Evolutionary conservation across 2,888 invertebrate species (phyloP).

Genomic region (Andrena flavipes): DNA sequence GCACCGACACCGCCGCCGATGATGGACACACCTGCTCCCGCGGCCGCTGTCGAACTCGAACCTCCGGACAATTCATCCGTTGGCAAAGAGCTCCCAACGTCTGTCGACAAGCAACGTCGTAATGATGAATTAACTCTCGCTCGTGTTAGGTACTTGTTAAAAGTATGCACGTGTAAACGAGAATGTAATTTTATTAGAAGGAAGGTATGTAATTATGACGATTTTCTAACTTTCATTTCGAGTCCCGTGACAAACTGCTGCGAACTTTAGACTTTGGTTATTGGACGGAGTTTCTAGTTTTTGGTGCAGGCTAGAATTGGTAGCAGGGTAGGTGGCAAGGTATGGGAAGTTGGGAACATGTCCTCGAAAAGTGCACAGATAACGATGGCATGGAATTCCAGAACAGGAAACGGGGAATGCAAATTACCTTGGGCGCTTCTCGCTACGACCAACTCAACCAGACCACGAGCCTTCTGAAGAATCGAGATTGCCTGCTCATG

Average conservation of each 20-base stretch:
- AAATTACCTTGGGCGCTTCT: constrained; percentile 86
- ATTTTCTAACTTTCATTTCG: too few species aligned
- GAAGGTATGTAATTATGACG: too few species aligned
- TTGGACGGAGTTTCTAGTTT: too few species aligned
- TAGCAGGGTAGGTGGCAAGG: too few species aligned
- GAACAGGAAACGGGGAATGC: constrained; percentile 21
- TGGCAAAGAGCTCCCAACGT: constrained; percentile 80
- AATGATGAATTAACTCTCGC: neutral
- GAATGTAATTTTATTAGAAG: too few species aligned
- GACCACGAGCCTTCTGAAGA: constrained; percentile 90
- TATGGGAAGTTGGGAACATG: too few species aligned
- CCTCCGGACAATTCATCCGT: constrained; percentile 84
- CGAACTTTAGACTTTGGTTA: too few species aligned
- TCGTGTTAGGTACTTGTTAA: too few species aligned
- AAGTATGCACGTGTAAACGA: too few species aligned
- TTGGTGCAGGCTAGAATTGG: too few species aligned
- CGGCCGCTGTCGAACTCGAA: constrained; percentile 80
- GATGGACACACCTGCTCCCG: constrained; percentile 79
- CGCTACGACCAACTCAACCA: constrained; percentile 89
- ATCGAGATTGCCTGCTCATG: constrained; percentile 93
- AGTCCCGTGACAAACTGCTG: too few species aligned
- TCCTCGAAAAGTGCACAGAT: too few species aligned
- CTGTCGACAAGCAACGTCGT: constrained; percentile 53
- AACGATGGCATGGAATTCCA: neutral
- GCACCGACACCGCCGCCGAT: constrained; percentile 80